Base-by-base conservation (phyloP, 2,888 invertebrate species). In the Chydorus sphaericus region DNA sequence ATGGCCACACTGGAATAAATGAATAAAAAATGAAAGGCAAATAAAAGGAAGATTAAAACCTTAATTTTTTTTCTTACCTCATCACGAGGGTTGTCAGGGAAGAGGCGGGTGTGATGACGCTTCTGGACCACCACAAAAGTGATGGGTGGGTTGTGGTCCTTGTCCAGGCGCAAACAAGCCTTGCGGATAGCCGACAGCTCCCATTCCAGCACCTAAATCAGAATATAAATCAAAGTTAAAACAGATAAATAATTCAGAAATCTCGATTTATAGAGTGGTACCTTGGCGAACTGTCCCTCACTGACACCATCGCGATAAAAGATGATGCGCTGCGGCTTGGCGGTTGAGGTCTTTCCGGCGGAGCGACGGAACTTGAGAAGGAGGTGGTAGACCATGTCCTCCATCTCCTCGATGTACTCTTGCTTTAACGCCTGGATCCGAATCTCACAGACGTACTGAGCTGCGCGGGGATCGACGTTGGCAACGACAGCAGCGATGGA, bases 51-150 rank as follows among this genome's bases (percentile, higher is more conserved):
- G n/a, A n/a, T n/a, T n/a, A n/a, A n/a, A n/a, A n/a, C n/a, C n/a
- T n/a, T n/a, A n/a, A n/a, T n/a, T n/a, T n/a, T n/a, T n/a, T n/a
- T n/a, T n/a, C n/a, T 2, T 50, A 56, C 75, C 62, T 67, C 72
- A 61, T 71, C 74, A 68, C 61, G 73, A 73, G 64, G 75, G 75
- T 53, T 76, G 66, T 44, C 76, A 3, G 64, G 62, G 50, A 65
- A 65, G 53, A 65, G 61, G 66, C 96, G 78, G 0, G 93, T 91
- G 67, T 97, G 96, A 73, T 97, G 97, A 0, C 97, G 77, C 70
- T 98, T 97, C 69, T 97, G 94, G 0, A 97, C 96, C 8, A 96
- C 85, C 39, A 96, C 72, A 69, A 93, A 94, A 30, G 93, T 84
- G 26, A 97, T 80, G 52, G 80, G 77, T 0, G 94, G 90, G 63